phyloP scores from a whole-genome alignment of 2,888 invertebrate species.

The Beris morrisii region DNA sequence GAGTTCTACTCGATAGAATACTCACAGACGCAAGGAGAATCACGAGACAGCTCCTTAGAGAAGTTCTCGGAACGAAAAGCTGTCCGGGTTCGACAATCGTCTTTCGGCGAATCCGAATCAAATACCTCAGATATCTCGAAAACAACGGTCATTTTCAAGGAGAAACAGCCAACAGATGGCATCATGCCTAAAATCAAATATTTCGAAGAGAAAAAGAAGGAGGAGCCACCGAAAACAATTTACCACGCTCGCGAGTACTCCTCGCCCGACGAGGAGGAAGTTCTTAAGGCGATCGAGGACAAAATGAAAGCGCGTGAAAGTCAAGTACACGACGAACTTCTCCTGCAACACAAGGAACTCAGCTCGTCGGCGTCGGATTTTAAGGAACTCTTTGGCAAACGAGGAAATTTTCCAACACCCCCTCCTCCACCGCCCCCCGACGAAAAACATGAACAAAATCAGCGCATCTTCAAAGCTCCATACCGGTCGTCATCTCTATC shows the following conservation, averaged over 20 bases:
- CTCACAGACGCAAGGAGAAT: slow-evolving; percentile 44
- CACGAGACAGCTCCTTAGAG: slow-evolving; percentile 18
- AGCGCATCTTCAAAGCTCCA: background rate
- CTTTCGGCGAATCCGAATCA: slow-evolving; percentile 70
- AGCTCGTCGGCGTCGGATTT: slow-evolving; percentile 62
- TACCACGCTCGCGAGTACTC: slow-evolving; percentile 61
- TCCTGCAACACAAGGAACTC: slow-evolving; percentile 47
- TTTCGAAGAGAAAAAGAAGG: slow-evolving; percentile 70
- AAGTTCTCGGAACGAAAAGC: slow-evolving; percentile 19
- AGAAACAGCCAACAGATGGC: slow-evolving; percentile 59
- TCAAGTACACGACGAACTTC: slow-evolving; percentile 40
- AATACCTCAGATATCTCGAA: slow-evolving; percentile 73
- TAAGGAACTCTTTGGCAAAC: slow-evolving; percentile 81
- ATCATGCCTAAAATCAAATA: slow-evolving; percentile 75
- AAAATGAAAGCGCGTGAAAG: slow-evolving; percentile 48
- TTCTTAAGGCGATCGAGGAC: slow-evolving; percentile 58
- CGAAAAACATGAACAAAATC: slow-evolving; percentile 51
- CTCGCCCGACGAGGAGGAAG: slow-evolving; percentile 58
- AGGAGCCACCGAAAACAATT: slow-evolving; percentile 58
- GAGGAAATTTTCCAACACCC: slow-evolving; percentile 55
- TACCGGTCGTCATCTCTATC: slow-evolving; percentile 51
- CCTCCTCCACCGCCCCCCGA: slow-evolving; percentile 62
- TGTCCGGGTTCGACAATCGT: slow-evolving; percentile 50
- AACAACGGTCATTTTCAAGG: slow-evolving; percentile 67
- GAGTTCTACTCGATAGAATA: slow-evolving; percentile 41